Evolutionary conservation across 2,888 invertebrate species (phyloP), one percentile per base, ranked within the genome.

Genomic region (Dromius quadrimaculatus): DNA sequence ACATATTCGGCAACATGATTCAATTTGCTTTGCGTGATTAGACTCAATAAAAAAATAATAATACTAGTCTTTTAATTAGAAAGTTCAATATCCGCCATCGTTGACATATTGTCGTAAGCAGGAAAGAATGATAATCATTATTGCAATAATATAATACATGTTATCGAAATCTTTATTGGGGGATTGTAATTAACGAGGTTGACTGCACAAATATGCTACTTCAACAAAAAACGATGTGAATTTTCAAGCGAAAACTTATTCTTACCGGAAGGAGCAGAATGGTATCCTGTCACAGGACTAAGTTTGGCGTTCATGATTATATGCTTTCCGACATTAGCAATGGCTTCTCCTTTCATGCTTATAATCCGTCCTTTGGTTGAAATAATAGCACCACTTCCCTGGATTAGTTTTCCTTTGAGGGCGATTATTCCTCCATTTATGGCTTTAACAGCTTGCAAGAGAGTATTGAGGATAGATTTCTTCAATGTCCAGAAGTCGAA

Each of bases 391-490:
- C 94, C 94, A 64, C 93, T 90, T 41, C 93, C 94, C 83, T 94
- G 94, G 76, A 94, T 90, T 22, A 95, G 84, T 80, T 94, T 93
- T 0, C 94, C 94, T 78, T 93, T 94, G n/a, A 94, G 86, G 20
- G 94, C 94, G 1, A 94, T 89, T 6, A 93, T 91, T 54, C 94
- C 93, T 6, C 94, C 94, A 5, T 93, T 92, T 73, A 95, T 92
- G 9, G 94, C 94, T 79, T 94, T 94, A 0, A 93, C 90, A 0
- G 94, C 94, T 86, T 94, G 93, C 78, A 94, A 88, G 6, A 95
- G 85, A 2, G 94, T 93, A 81, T 90, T 90, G 11, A 94, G 83
- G 72, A 94, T 91, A 0, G 92, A 92, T 79, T 92, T 92, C 82
- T 94, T 94, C 77, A 94, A 84, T 15, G 90, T 88, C 90, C 90